These are phyloP conservation scores for Alosa sapidissima DNA, from an alignment of 2,797 vertebrate genomes.

Conservation along the genomic window DNA sequence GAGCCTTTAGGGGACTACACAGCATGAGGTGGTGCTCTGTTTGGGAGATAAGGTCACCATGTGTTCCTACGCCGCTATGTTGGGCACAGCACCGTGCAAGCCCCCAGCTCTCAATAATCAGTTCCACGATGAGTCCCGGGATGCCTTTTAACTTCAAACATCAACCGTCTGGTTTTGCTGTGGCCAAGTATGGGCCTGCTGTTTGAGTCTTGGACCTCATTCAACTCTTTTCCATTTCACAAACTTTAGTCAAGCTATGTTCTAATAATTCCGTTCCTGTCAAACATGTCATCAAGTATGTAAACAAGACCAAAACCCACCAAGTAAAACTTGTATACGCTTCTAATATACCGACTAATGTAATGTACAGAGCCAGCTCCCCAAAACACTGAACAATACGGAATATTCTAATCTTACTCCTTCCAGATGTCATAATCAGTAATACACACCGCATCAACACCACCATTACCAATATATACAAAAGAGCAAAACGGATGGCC, in stretches of 20 bases:
- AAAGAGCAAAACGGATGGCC: neutral
- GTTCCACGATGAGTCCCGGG: neutral
- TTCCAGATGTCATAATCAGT: neutral
- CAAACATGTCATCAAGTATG: neutral
- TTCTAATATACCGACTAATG: neutral
- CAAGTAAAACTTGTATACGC: neutral
- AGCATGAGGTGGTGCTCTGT: neutral
- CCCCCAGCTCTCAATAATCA: slow-evolving; percentile 1
- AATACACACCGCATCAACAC: neutral
- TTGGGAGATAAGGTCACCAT: neutral
- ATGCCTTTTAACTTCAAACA: neutral
- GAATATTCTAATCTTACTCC: neutral
- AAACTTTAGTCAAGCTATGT: neutral
- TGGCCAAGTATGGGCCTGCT: neutral
- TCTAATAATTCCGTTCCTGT: neutral
- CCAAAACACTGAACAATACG: neutral
- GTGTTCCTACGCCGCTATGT: neutral
- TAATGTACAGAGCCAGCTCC: neutral
- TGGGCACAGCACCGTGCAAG: neutral
- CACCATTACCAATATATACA: neutral
- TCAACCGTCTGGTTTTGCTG: neutral
- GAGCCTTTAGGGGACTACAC: neutral
- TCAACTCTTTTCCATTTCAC: neutral
- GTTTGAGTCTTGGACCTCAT: neutral
- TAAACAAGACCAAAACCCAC: neutral